These are phyloP conservation scores for Protaetia brevitarsis DNA, from an alignment of 1,140 invertebrate species.

Conservation along the genomic window DNA sequence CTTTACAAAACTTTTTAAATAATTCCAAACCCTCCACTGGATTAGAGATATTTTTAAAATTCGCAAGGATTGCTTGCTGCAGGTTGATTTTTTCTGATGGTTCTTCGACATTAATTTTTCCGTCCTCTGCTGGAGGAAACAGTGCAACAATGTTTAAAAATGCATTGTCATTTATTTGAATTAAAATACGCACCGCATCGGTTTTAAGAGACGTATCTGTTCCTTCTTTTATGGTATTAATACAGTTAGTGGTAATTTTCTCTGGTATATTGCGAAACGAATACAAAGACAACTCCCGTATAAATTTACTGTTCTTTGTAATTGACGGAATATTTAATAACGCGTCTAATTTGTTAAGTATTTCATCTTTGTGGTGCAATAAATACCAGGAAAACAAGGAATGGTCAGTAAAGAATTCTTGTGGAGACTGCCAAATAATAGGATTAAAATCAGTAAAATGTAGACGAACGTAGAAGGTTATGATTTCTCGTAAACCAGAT, in stretches of 20 bases:
- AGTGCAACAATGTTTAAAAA: not conserved
- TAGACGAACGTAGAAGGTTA: not conserved
- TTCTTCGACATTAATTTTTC: not conserved
- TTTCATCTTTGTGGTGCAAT: not conserved
- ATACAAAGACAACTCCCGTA: not conserved
- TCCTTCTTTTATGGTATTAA: not conserved
- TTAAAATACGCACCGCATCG: not conserved
- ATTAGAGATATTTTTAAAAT: not conserved
- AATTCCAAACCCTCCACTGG: not conserved
- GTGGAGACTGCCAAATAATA: not conserved
- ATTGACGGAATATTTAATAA: not conserved
- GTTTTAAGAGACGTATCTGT: not conserved
- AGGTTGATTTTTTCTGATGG: not conserved
- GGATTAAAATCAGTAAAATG: not conserved
- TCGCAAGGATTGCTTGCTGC: not conserved
- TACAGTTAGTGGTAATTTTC: not conserved
- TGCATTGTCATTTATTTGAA: not conserved
- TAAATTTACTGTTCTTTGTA: not conserved
- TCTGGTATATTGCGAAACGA: not conserved
- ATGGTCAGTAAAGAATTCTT: not conserved
- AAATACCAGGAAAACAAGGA: constrained; percentile 4
- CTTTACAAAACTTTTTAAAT: not conserved
- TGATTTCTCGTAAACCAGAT: not conserved
- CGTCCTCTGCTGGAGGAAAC: not conserved
- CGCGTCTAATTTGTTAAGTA: not conserved